Base-by-base conservation (phyloP, 2,797 vertebrate genomes). In the Meda fulgida region DNA sequence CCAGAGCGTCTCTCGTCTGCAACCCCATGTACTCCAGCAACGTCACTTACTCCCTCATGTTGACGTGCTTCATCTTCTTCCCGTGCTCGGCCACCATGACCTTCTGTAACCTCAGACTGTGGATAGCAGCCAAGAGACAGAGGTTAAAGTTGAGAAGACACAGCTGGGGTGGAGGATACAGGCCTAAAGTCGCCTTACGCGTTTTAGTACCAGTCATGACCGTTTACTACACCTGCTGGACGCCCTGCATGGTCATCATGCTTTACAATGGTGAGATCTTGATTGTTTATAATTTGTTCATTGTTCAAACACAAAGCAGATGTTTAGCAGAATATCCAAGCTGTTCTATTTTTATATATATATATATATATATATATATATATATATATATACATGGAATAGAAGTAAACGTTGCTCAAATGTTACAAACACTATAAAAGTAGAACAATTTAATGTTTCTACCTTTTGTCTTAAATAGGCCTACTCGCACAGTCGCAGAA, bases 11-110 rank as follows among this genome's bases (percentile, higher is more conserved):
- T 0, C 92, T 97, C 81, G 95, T 96, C 58, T 97, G 96, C 88
- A 97, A 96, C 48, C 96, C 96, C 1, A 92, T 95, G 77, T 97
- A 97, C 88, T 95, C 95, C 23, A 96, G 94, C 11, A 97, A 97
- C 65, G 89, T 93, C 0, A 73, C 79, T 1, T 97, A 97, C 92
- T 95, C 96, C 7, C 88, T 97, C 0, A 89, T 93, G 58, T 81
- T 97, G 85, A 95, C 94, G 0, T 92, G 93, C n/a, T 80, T 96
- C 6, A 96, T 97, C 78, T 97, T 97, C 89, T 97, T 96, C 85
- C 96, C 96, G 0, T 96, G 96, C 87, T 96, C 96, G 5, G 89
- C 93, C 51, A 77, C 95, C 87, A 96, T 97, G 95, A 96, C 96
- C 0, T 95, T 92, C 63, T 93, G 96, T 67, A 97, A 97, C 85